Evolutionary conservation across 2,888 invertebrate genomes (phyloP), one percentile per base, ranked within the genome.

Genomic region (Cheilosia urbana): DNA sequence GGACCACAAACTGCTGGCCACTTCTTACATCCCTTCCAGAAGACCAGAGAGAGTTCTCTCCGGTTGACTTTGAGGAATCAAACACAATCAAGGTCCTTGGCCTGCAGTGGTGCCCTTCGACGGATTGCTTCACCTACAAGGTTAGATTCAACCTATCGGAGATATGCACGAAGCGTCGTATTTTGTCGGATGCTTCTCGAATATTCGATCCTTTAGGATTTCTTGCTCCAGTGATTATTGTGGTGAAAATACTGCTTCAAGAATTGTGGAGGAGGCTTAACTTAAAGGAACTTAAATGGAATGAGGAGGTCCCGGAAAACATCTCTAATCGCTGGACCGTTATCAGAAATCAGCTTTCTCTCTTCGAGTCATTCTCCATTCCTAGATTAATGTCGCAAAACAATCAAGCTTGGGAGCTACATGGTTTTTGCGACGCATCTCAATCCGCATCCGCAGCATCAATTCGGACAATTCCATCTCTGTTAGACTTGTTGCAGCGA

Each of bases 341-440:
- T 15, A 76, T 76, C 13, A 37, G 58, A 9, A 21, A 76, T 19
- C 51, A 68, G 2, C 9, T 60, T 24, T 34, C 34, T n/a, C 53
- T 42, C 27, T 19, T 63, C 40, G 72, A 73, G 42, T 51, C 24
- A 4, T 15, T 73, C 2, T 42, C 51, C 3, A 53, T 72, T n/a
- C 73, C 45, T 2, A 73, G 65, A 58, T 15, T 58, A 7, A 17
- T 75, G 42, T 15, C 34, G 24, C 11, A 30, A 1, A 40, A 45
- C 11, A 68, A 45, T 13, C 2, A 40, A 11, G 60, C 58, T 0
- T 76, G 21, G n/a, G 68, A 60, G 9, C 15, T 75, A 1, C 65
- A 75, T 53, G 75, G 63, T 2, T 77, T 77, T 40, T 77, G 68
- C 17, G 77, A 68, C 15, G 68, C 77, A 17, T 77, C 77, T 7